phyloP scores from a whole-genome alignment of 2,113 vertebrate species.

The Leptobrachium ailaonicum region DNA sequence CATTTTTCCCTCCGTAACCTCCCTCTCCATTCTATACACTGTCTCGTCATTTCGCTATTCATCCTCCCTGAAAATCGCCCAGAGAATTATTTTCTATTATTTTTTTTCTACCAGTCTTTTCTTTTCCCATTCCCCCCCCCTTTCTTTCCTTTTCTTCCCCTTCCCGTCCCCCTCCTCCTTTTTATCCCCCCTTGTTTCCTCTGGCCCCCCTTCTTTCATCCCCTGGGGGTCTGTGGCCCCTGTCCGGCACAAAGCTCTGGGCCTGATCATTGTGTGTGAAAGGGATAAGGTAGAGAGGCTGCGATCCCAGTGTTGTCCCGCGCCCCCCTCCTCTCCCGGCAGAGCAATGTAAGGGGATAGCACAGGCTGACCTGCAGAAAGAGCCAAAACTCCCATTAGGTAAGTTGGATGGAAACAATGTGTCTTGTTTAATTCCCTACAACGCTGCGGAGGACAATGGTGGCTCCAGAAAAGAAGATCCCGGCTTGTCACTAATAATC shows the following conservation, averaged over 20 bases:
- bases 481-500: not conserved
- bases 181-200: not conserved
- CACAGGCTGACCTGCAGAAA: slow-evolving; percentile 7
- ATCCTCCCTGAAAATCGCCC: not conserved
- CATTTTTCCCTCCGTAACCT: not conserved
- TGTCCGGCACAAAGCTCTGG: slow-evolving; percentile 1
- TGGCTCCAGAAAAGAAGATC: slow-evolving; percentile 2
- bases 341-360: slow-evolving; percentile 13
- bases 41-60: too few species aligned
- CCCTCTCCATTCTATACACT: not conserved
- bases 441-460: not conserved
- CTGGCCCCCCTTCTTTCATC: not conserved
- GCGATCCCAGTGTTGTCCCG: slow-evolving; percentile 8
- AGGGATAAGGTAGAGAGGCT: not conserved
- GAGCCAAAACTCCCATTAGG: slow-evolving; percentile 14
- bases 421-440: not conserved
- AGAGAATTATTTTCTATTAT: not conserved
- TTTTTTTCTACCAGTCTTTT: not conserved
- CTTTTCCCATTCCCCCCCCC: too few species aligned
- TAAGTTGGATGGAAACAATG: slow-evolving; percentile 13
- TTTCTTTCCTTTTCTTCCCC: not conserved
- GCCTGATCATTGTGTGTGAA: slow-evolving; percentile 27
- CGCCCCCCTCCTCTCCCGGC: not conserved
- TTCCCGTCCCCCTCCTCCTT: not conserved
- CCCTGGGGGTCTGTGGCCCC: not conserved